These are phyloP conservation scores for Mermis nigrescens DNA, from an alignment of 2,888 invertebrate genomes.

Conservation along the genomic window DNA sequence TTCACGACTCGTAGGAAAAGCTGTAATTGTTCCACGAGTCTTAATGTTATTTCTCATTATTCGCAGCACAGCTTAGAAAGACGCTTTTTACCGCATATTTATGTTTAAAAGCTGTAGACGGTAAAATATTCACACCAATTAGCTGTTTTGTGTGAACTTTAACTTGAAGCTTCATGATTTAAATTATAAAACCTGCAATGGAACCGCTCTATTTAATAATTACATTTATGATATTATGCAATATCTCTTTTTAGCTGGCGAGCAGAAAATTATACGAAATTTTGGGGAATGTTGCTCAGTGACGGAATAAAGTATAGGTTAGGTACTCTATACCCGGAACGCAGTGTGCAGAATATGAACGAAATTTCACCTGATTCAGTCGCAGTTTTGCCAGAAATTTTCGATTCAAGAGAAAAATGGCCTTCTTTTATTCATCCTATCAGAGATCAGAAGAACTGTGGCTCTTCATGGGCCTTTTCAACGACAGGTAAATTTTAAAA, in stretches of 20 bases:
- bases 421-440: constrained; percentile 48
- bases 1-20: too few relatives aligned
- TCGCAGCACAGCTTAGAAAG: too few relatives aligned
- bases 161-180: too few relatives aligned
- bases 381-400: constrained; percentile 46
- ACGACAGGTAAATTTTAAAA: constrained; percentile 49
- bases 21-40: too few relatives aligned
- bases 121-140: too few relatives aligned
- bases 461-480: constrained; percentile 78
- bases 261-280: constrained; percentile 58
- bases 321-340: constrained; percentile 46
- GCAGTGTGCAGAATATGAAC: constrained; percentile 42
- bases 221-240: too few relatives aligned
- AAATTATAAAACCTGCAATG: too few relatives aligned
- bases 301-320: constrained; percentile 58
- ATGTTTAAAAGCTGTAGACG: too few relatives aligned
- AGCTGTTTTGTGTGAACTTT: too few relatives aligned
- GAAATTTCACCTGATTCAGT: constrained; percentile 37
- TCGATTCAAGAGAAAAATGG: constrained; percentile 61
- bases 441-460: constrained; percentile 51
- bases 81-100: too few relatives aligned
- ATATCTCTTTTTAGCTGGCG: constrained; percentile 47
- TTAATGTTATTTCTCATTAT: too few relatives aligned
- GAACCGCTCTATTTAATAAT: too few relatives aligned
- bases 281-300: constrained; percentile 58